These are phyloP conservation scores for Calonectris borealis DNA, from an alignment of 2,113 vertebrate species.

Conservation along the genomic window DNA sequence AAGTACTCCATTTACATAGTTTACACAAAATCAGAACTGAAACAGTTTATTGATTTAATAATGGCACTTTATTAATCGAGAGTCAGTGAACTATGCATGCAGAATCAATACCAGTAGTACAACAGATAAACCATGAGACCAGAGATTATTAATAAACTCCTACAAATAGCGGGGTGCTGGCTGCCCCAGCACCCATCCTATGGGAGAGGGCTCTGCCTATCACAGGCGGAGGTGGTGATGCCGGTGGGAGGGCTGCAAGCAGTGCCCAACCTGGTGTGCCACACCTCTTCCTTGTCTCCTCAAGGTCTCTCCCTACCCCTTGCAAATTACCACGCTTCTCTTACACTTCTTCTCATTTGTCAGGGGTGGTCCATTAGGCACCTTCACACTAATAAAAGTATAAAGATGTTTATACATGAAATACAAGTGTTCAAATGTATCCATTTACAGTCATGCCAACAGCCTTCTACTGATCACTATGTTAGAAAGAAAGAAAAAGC, in stretches of 20 bases:
- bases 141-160: not conserved
- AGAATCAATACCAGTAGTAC: not conserved
- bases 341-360: not conserved
- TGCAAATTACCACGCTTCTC: not conserved
- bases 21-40: not conserved
- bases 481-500: not conserved
- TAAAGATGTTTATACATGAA: accelerated
- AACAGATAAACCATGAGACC: not conserved
- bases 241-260: no score
- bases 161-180: accelerated
- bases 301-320: not conserved
- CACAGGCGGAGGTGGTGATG: accelerated
- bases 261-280: not conserved
- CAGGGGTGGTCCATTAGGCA: not conserved
- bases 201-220: not conserved
- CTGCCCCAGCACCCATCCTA: not conserved
- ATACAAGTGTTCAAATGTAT: not conserved
- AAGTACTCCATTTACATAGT: not conserved
- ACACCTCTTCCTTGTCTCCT: not conserved
- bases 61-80: not conserved
- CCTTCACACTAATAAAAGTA: not conserved
- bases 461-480: not conserved
- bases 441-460: accelerated
- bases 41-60: not conserved
- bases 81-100: not conserved